Base-by-base conservation (phyloP, 2,797 vertebrate genomes). In the Catostomus latipinnis region DNA sequence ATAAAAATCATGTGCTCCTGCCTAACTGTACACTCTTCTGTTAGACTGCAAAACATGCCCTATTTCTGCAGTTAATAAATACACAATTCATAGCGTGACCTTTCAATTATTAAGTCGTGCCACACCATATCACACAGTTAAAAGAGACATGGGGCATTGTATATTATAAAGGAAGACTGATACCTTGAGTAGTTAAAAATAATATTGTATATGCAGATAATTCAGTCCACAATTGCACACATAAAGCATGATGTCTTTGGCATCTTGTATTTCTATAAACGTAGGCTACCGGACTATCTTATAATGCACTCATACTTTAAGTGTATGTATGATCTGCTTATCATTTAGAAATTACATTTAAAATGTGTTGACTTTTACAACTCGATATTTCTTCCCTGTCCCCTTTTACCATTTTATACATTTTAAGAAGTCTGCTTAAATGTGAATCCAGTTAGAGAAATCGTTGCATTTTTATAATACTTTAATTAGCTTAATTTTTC, bases 1-100 rank as follows among this genome's bases (percentile, higher is more conserved):
- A 66, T 18, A 62, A 2, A 13, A 78, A 43, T 1, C 58, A 1
- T 54, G 69, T 18, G 11, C 9, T 9, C 18, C 10, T 16, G 14
- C 66, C 34, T 3, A 75, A 74, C 12, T 11, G 34, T 34, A 4
- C 22, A 22, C 22, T 34, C 34, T 34, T 34, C 34, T 34, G 34
- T 34, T 34, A 34, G 34, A 34, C 34, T 68, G 71, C 78, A 69
- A 85, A 81, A 84, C 70, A 74, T 78, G 71, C 73, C 68, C 61
- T 78, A 50, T 66, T 34, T 54, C 13, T 58, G 1, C 5, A 72
- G 81, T 85, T 83, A 82, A 83, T 83, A 50, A 69, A 73, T 78
- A 81, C 62, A 82, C 22, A 18, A 60, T 58, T 75, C 34, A 34
- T 34, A 34, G 60, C 58, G 5, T 83, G 66, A 76, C 56, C 57